A percentile compares a stretch with the other conserved stretches of the same genome.
Conservation (phyloP, 2,888 invertebrate genomes). For the Acrobeloides nanus region DNA sequence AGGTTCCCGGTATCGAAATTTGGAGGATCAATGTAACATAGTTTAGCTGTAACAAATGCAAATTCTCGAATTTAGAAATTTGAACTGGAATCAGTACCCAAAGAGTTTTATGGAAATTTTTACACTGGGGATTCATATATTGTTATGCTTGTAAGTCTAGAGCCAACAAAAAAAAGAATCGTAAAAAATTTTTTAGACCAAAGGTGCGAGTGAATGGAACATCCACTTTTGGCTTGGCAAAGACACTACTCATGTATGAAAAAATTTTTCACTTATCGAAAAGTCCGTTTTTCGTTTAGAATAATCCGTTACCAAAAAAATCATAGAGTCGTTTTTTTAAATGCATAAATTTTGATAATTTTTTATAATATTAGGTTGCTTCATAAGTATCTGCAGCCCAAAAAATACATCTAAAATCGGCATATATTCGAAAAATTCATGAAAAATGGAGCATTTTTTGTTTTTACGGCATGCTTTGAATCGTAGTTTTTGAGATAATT, state of each 20-base stretch:
- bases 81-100: slow-evolving; percentile 52
- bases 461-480: too few relatives aligned
- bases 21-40: slow-evolving; percentile 50
- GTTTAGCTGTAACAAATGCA: slow-evolving; percentile 8
- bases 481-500: too few relatives aligned
- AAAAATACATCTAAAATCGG: too few relatives aligned
- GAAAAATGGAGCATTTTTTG: too few relatives aligned
- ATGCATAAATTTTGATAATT: too few relatives aligned
- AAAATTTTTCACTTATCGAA: too few relatives aligned
- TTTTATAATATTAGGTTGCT: too few relatives aligned
- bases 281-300: too few relatives aligned
- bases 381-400: too few relatives aligned
- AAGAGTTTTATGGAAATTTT: slow-evolving; percentile 54
- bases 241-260: slow-evolving; percentile 57
- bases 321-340: too few relatives aligned
- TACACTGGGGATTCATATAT: slow-evolving; percentile 57
- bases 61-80: slow-evolving; percentile 54
- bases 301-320: too few relatives aligned
- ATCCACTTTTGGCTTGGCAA: slow-evolving; percentile 81
- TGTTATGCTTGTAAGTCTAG: slow-evolving; percentile 65
- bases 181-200: slow-evolving; percentile 36
- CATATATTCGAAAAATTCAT: too few relatives aligned
- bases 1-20: slow-evolving; percentile 46
- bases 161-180: background rate
- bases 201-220: slow-evolving; percentile 63